A percentile compares a stretch with the other conserved stretches of the same genome.
Evolutionary conservation across 2,888 invertebrate species (phyloP).

Genomic region (Ypsolopha sequella): DNA sequence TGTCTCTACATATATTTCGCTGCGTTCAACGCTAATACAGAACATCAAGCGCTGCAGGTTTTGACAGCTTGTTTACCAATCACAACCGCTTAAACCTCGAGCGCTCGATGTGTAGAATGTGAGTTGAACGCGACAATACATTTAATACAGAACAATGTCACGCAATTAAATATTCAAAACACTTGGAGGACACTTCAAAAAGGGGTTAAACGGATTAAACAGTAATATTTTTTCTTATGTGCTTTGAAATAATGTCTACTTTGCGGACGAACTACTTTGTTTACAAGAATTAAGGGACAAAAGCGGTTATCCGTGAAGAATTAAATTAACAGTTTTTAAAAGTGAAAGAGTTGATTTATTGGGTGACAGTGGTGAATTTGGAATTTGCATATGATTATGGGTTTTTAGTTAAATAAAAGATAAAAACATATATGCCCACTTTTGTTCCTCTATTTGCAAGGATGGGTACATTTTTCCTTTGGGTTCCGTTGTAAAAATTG

Average conservation of each 20-base stretch:
- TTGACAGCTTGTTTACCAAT: too few species aligned
- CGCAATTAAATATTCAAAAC: slow-evolving; percentile 52
- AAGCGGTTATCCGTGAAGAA: slow-evolving; percentile 18
- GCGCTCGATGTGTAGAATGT: too few species aligned
- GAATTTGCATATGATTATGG: neutral
- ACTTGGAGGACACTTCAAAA: slow-evolving; percentile 14
- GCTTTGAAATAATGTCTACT: neutral
- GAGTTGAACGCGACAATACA: neutral
- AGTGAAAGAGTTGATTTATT: slow-evolving; percentile 16
- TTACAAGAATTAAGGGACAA: slow-evolving; percentile 25
- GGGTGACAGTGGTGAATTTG: neutral
- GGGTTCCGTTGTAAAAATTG: too few species aligned
- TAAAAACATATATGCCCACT: too few species aligned
- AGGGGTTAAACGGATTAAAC: slow-evolving; percentile 3
- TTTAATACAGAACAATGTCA: slow-evolving; percentile 30
- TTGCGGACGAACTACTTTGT: slow-evolving; percentile 5
- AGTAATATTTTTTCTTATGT: neutral
- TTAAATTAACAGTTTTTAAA: slow-evolving; percentile 18
- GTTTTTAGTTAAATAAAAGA: too few species aligned
- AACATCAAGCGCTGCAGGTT: too few species aligned
- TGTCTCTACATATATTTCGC: neutral
- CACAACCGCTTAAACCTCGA: too few species aligned
- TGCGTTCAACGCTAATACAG: too few species aligned
- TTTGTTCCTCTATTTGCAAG: too few species aligned
- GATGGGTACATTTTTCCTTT: too few species aligned